A percentile compares a stretch with the other conserved stretches of the same genome.
phyloP scores from a whole-genome alignment of 2,888 invertebrate genomes.

The Chrysolina oricalcia region DNA sequence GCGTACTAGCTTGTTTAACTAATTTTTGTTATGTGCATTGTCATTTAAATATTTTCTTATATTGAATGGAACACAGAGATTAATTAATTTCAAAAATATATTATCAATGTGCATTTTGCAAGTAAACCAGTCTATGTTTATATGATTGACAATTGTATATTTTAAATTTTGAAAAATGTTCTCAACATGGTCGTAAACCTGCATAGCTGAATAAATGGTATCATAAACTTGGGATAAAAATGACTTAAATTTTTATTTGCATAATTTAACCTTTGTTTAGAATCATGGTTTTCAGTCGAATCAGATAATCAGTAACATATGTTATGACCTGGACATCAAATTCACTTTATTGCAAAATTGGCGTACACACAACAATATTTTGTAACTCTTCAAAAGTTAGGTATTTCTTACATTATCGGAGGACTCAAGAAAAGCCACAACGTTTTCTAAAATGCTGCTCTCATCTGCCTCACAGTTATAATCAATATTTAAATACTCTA shows the following conservation, averaged over 20 bases:
- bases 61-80: neutral
- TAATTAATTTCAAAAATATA: constrained; percentile 9
- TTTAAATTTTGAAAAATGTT: constrained; percentile 4
- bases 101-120: neutral
- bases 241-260: constrained; percentile 1
- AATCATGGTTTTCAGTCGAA: constrained; percentile 3
- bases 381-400: too few species aligned
- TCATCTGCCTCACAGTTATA: constrained; percentile 2
- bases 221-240: neutral
- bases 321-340: constrained; percentile 12
- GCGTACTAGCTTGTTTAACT: too few species aligned
- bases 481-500: neutral
- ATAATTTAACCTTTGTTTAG: constrained; percentile 12
- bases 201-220: constrained; percentile 3
- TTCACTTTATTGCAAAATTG: too few species aligned
- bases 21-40: constrained; percentile 1
- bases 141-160: neutral
- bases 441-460: neutral
- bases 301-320: constrained; percentile 5
- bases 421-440: constrained; percentile 1
- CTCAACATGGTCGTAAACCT: constrained; percentile 5
- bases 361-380: too few species aligned
- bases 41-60: constrained; percentile 6
- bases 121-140: constrained; percentile 3
- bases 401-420: too few species aligned